These are phyloP conservation scores for Aphaenogaster floridana DNA, from an alignment of 1,140 invertebrate genomes.

Conservation along the genomic window DNA sequence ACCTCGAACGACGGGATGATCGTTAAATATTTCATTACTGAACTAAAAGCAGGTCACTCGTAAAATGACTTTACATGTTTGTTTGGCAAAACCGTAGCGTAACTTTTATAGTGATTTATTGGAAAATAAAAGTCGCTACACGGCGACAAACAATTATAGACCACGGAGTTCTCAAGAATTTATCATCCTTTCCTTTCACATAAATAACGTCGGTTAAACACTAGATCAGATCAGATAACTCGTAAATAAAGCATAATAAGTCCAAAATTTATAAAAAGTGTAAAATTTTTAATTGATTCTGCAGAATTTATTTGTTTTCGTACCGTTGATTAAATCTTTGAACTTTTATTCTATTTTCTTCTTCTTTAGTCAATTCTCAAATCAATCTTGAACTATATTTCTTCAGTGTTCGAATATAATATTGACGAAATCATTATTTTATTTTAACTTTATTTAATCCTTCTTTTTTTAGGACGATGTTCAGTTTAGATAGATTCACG, in stretches of 20 bases:
- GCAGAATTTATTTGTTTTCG: neutral
- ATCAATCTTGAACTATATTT: neutral
- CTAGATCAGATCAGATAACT: neutral
- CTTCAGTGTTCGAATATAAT: neutral
- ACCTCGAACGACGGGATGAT: neutral
- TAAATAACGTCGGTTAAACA: neutral
- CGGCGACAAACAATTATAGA: neutral
- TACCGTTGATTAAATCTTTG: neutral
- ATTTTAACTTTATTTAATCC: neutral
- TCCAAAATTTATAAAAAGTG: neutral
- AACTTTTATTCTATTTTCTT: neutral
- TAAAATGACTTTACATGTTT: slow-evolving; percentile 13
- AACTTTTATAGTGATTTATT: slow-evolving; percentile 39
- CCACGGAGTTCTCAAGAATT: neutral
- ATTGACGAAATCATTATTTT: neutral
- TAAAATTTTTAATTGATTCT: neutral
- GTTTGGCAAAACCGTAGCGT: neutral
- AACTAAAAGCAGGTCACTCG: slow-evolving; percentile 10
- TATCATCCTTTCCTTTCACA: neutral
- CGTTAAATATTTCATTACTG: slow-evolving; percentile 43
- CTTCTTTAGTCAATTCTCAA: neutral
- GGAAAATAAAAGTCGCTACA: neutral
- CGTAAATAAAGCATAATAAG: neutral
- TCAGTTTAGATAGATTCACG: neutral
- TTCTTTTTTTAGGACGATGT: neutral